These are phyloP conservation scores for Alauda arvensis DNA, from an alignment of 2,797 vertebrate species.

Conservation along the genomic window DNA sequence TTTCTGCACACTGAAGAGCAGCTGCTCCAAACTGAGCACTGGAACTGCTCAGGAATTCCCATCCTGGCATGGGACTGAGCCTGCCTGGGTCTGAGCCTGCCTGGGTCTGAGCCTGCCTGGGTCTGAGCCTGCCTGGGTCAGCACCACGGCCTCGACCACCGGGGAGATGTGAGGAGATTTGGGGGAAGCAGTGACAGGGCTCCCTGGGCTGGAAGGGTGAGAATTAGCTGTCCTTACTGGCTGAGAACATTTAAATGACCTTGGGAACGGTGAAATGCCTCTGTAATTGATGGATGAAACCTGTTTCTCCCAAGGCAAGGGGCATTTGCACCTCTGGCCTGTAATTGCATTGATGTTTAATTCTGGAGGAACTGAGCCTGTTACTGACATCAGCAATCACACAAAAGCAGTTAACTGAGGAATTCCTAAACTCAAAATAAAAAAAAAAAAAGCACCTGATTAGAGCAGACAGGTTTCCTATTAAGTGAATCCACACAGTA, in stretches of 20 bases:
- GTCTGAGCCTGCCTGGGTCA: neutral
- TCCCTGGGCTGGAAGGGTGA: neutral
- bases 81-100: too few relatives aligned
- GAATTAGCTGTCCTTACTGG: neutral
- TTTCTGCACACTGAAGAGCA: neutral
- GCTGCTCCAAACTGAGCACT: neutral
- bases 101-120: neutral
- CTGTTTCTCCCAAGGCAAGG: conserved; percentile 30
- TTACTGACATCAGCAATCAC: neutral
- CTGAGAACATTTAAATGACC: conserved; percentile 17
- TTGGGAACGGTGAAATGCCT: conserved; percentile 16
- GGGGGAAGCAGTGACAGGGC: neutral
- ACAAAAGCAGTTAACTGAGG: conserved; percentile 1
- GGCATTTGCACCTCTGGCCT: conserved; percentile 17
- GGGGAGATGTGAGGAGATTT: neutral
- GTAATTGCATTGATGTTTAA: conserved; percentile 5
- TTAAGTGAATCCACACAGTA: neutral
- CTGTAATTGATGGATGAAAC: conserved; percentile 16
- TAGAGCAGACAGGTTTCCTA: neutral
- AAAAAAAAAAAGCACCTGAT: neutral
- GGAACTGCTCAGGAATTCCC: neutral
- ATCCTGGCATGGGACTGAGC: neutral
- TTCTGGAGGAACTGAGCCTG: neutral
- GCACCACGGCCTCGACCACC: neutral
- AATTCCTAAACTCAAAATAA: neutral